phyloP scores from a whole-genome alignment of 2,797 vertebrate genomes.

The Hemitrygon akajei region DNA sequence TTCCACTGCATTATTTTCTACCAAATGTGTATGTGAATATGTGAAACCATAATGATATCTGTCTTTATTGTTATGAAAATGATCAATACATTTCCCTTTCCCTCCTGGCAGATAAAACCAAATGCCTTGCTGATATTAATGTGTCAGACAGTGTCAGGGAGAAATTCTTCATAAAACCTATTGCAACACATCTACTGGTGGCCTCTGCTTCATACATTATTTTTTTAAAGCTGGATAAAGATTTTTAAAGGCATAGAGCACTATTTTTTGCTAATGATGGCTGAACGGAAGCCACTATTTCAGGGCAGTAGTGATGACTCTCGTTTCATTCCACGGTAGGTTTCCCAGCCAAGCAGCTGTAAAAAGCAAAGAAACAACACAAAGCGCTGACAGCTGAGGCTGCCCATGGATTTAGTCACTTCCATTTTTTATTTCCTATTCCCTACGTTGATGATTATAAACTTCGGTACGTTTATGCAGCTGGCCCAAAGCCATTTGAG shows the following conservation, averaged over 20 bases:
- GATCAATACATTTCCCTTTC: conserved; percentile 36
- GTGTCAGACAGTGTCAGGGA: conserved; percentile 32
- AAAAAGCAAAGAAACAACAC: background rate
- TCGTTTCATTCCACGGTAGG: background rate
- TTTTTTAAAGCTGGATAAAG: conserved; percentile 33
- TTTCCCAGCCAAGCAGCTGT: background rate
- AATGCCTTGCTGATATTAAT: conserved; percentile 37
- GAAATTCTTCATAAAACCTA: conserved; percentile 37
- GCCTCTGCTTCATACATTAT: conserved; percentile 17
- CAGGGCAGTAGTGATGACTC: background rate
- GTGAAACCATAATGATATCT: conserved; percentile 34
- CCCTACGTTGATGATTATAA: background rate
- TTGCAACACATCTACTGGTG: conserved; percentile 21
- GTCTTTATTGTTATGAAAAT: conserved; percentile 38
- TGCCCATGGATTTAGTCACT: background rate
- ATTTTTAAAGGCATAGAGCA: conserved; percentile 26
- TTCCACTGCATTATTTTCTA: conserved; percentile 32
- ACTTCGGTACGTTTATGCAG: conserved; percentile 31
- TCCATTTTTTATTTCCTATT: background rate
- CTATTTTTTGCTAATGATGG: conserved; percentile 1
- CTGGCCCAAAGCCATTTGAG: conserved; percentile 40
- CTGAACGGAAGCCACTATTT: background rate
- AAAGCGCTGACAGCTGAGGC: conserved; percentile 33
- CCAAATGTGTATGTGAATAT: conserved; percentile 37
- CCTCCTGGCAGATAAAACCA: conserved; percentile 36